These are phyloP conservation scores for Azorinus chamasolen DNA, from an alignment of 2,888 invertebrate species.

Conservation along the genomic window DNA sequence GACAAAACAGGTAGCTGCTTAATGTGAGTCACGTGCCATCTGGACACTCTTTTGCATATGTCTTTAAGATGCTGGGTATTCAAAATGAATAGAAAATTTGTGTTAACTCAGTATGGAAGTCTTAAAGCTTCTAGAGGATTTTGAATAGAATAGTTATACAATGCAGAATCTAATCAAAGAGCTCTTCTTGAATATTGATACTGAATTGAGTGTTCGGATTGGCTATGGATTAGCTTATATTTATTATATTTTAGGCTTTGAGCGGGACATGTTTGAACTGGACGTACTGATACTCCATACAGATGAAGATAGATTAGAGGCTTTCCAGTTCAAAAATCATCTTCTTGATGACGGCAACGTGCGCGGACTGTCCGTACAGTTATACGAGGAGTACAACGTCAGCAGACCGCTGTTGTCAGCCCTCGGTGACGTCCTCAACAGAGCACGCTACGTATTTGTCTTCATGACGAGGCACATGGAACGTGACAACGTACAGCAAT, in stretches of 20 bases:
- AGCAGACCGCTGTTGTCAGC: neutral
- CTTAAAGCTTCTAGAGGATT: too few relatives aligned
- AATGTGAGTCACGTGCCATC: too few relatives aligned
- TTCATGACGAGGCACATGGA: constrained; percentile 3
- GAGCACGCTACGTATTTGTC: constrained; percentile 14
- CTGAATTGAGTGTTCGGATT: too few relatives aligned
- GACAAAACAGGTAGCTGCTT: too few relatives aligned
- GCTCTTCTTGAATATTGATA: too few relatives aligned
- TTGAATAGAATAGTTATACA: too few relatives aligned
- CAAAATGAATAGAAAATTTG: too few relatives aligned
- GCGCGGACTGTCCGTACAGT: neutral
- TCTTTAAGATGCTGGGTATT: too few relatives aligned
- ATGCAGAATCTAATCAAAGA: too few relatives aligned
- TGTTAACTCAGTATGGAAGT: too few relatives aligned
- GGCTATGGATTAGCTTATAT: too few relatives aligned
- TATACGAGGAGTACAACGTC: neutral
- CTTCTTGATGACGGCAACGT: neutral
- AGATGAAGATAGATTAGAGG: constrained; percentile 3
- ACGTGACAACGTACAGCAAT: neutral
- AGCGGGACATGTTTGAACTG: neutral
- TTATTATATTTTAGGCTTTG: constrained; percentile 6
- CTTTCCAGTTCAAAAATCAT: neutral
- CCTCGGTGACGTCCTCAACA: neutral
- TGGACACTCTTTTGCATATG: too few relatives aligned
- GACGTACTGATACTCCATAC: constrained; percentile 12